phyloP scores from a whole-genome alignment of 2,888 invertebrate genomes.

The Hofmannophila pseudospretella region DNA sequence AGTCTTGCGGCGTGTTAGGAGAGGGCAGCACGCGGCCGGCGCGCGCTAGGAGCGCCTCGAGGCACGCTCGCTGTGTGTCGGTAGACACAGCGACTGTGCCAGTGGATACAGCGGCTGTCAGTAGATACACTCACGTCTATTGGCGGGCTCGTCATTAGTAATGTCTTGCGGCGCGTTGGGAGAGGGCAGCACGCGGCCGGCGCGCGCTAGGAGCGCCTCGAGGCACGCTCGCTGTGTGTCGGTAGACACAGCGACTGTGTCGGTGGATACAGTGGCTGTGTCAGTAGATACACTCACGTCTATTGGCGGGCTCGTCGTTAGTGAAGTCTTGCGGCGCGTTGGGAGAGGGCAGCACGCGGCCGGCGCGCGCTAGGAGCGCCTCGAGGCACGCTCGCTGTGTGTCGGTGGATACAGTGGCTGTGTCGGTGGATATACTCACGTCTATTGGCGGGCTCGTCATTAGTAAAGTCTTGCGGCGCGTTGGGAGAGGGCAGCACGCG shows the following conservation, averaged over 20 bases:
- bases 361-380: constrained; percentile 54
- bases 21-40: constrained; percentile 51
- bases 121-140: too few relatives aligned
- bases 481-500: constrained; percentile 35
- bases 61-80: too few relatives aligned
- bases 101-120: too few relatives aligned
- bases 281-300: too few relatives aligned
- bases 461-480: constrained; percentile 42
- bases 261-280: too few relatives aligned
- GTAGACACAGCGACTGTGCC: too few relatives aligned
- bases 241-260: too few relatives aligned
- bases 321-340: constrained; percentile 41
- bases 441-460: constrained; percentile 30
- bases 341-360: constrained; percentile 39
- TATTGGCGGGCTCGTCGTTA: constrained; percentile 32
- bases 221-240: constrained; percentile 52
- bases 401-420: too few relatives aligned
- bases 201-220: constrained; percentile 49
- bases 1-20: constrained; percentile 31
- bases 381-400: constrained; percentile 60
- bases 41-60: constrained; percentile 44
- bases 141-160: constrained; percentile 33
- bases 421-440: too few relatives aligned
- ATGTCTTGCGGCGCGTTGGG: constrained; percentile 34
- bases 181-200: constrained; percentile 47